phyloP scores from a whole-genome alignment of 2,888 invertebrate species.

The Salticus scenicus region DNA sequence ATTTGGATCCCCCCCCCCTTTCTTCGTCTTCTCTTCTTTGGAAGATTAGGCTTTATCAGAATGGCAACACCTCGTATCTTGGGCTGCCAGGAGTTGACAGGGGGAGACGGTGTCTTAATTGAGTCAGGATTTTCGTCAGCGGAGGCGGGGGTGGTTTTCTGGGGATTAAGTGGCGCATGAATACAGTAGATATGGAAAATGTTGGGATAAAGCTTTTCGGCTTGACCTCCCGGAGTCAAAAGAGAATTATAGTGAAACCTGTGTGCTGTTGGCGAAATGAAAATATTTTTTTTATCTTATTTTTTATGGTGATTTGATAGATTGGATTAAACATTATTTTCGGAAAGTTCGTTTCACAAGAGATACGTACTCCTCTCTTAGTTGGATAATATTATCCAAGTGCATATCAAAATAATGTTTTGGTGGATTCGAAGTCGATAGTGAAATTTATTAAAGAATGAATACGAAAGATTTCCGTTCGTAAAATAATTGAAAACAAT shows the following conservation, averaged over 20 bases:
- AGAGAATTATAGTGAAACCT: conserved; percentile 22
- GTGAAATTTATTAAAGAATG: too few species aligned
- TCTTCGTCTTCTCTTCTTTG: conserved; percentile 61
- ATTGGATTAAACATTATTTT: not conserved
- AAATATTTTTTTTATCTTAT: not conserved
- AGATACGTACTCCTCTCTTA: too few species aligned
- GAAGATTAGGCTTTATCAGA: conserved; percentile 67
- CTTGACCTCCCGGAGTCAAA: conserved; percentile 53
- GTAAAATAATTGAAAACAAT: too few species aligned
- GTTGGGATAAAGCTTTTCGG: conserved; percentile 34
- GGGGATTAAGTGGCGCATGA: conserved; percentile 64
- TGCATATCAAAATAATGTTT: too few species aligned
- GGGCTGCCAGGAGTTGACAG: conserved; percentile 62
- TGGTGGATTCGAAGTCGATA: too few species aligned
- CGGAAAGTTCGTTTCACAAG: not conserved
- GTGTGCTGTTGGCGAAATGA: not conserved
- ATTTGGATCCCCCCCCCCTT: not conserved
- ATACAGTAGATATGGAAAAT: conserved; percentile 65
- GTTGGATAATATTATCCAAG: too few species aligned
- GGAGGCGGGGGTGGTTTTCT: conserved; percentile 40
- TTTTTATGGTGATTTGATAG: not conserved
- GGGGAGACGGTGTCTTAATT: conserved; percentile 47
- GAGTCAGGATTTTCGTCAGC: conserved; percentile 26
- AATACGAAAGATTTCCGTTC: too few species aligned
- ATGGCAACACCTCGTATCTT: conserved; percentile 67